Conservation (phyloP, 2,797 vertebrate species). For the Eupleurogrammus muticus region DNA sequence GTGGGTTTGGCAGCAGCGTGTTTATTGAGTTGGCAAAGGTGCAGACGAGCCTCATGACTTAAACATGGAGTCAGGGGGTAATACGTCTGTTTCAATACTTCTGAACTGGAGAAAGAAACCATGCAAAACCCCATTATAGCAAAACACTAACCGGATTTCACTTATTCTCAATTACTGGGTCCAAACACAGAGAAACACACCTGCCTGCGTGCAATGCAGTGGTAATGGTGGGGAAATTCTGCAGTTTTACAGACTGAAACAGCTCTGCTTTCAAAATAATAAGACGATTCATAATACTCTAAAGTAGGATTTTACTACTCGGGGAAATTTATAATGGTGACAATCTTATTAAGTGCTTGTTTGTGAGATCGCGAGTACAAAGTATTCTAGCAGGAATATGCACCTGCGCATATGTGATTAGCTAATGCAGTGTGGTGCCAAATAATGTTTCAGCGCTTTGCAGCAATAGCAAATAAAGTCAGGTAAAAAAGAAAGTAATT, state of each 20-base stretch:
- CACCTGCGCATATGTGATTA: not conserved
- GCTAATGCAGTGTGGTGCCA: not conserved
- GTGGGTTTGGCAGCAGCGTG: constrained; percentile 40
- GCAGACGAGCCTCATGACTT: constrained; percentile 58
- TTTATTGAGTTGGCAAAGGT: constrained; percentile 58
- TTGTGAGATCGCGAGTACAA: not conserved
- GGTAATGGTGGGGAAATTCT: constrained; percentile 38
- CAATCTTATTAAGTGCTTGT: not conserved
- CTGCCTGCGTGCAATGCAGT: constrained; percentile 12
- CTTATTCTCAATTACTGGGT: constrained; percentile 40
- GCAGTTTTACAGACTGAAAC: constrained; percentile 21
- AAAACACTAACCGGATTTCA: constrained; percentile 42
- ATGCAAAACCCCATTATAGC: constrained; percentile 60
- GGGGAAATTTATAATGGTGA: not conserved
- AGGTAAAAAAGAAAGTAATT: too few relatives aligned
- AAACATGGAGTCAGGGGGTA: constrained; percentile 58
- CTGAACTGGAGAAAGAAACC: constrained; percentile 52
- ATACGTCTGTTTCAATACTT: constrained; percentile 47
- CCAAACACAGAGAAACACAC: constrained; percentile 39
- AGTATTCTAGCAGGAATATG: not conserved
- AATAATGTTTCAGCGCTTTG: not conserved
- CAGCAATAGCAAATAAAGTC: not conserved
- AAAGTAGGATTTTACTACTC: not conserved
- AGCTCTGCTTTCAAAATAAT: not conserved
- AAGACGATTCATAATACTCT: not conserved